These are phyloP conservation scores for Cataglyphis rosenhaueri DNA, from an alignment of 2,888 invertebrate genomes.

Conservation along the genomic window DNA sequence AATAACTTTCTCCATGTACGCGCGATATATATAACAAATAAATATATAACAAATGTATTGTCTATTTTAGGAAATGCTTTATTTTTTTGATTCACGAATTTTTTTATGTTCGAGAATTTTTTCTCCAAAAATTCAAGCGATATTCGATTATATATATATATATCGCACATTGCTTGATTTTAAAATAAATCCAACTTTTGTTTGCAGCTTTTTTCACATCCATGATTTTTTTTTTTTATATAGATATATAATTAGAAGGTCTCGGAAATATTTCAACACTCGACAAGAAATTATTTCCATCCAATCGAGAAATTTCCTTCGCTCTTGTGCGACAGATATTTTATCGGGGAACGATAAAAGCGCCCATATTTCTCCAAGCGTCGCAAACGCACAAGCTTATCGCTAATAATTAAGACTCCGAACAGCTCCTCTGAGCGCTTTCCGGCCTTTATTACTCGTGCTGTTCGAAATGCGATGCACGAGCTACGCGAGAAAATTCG, in stretches of 20 bases:
- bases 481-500: slow-evolving; percentile 21
- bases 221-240: background rate
- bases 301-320: slow-evolving; percentile 25
- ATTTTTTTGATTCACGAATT: background rate
- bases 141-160: background rate
- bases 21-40: background rate
- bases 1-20: background rate
- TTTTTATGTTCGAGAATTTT: background rate
- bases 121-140: background rate
- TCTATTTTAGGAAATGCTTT: background rate
- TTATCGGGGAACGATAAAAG: slow-evolving; percentile 25
- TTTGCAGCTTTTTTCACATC: background rate
- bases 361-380: slow-evolving; percentile 4
- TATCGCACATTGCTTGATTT: background rate
- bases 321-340: slow-evolving; percentile 38
- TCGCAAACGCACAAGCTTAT: slow-evolving; percentile 26
- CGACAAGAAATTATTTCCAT: background rate
- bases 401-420: slow-evolving; percentile 52
- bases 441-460: slow-evolving; percentile 38
- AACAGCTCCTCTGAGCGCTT: slow-evolving; percentile 17
- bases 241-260: background rate
- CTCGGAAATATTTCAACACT: slow-evolving; percentile 12
- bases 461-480: background rate
- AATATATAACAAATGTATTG: background rate
- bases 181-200: background rate